Evolutionary conservation across 2,797 vertebrate species (phyloP).

Genomic region (Sylvilagus floridanus): DNA sequence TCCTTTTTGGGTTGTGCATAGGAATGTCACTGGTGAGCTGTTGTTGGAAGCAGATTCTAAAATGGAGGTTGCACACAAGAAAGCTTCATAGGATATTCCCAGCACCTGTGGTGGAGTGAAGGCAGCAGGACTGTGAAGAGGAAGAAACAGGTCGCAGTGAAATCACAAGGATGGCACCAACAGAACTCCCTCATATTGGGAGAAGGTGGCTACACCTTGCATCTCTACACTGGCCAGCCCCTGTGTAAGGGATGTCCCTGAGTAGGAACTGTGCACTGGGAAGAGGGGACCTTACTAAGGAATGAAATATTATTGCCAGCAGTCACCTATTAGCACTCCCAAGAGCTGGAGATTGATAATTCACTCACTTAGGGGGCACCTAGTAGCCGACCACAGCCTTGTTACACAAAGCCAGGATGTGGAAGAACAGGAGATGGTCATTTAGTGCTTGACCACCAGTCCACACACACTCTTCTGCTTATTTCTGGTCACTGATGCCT

Average conservation of each 20-base stretch:
- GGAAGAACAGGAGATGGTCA: rapidly evolving
- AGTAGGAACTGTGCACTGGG: background rate
- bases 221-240: too few relatives aligned
- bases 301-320: background rate
- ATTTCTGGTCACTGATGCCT: background rate
- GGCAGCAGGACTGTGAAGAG: background rate
- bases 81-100: background rate
- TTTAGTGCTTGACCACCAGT: too few relatives aligned
- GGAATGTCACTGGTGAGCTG: too few relatives aligned
- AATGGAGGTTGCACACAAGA: background rate
- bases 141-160: background rate
- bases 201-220: background rate
- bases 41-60: too few relatives aligned
- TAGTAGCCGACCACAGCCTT: background rate
- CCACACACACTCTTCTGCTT: background rate
- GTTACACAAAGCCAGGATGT: background rate
- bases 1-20: background rate
- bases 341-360: background rate
- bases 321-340: background rate
- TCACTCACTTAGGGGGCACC: background rate
- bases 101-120: background rate
- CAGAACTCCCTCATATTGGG: background rate
- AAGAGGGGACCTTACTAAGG: background rate
- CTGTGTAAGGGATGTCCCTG: background rate
- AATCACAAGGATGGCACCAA: background rate